Base-by-base conservation (phyloP, 2,113 vertebrate species). In the Cervus canadensis region DNA sequence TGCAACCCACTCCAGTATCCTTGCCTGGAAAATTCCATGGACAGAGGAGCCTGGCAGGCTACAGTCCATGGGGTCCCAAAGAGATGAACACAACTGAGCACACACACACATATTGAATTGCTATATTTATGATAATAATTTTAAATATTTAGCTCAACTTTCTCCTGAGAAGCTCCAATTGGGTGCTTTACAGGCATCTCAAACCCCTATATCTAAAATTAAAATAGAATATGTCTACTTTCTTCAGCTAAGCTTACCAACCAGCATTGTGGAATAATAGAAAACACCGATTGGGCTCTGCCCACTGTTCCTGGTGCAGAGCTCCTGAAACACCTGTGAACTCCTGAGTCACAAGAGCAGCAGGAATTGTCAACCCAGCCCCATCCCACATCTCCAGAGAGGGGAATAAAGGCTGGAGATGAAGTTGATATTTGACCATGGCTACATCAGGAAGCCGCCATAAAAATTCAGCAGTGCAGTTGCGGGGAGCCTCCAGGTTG, bases 261-360 rank as follows among this genome's bases (percentile, higher is more conserved):
- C 3, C 17, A 9, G 6, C 9, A 7, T 23, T 23, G 67, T 13
- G 56, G 33, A n/a, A 6, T 13, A 1, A 54, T 0, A 62, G 45
- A 52, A 36, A 78, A 43, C 5, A 6, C 1, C 0, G 1, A 8
- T 1, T 56, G n/a, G n/a, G 30, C 5, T 87, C n/a, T 60, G 19
- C 45, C 12, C 56, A 30, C 13, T 1, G 0, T 12, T 40, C 54
- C 54, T 36, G 43, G 17, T 2, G 5, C 54, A 60, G 25, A 10
- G 25, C 12, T 60, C 23, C 67, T 71, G 13, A 54, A 43, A 12
- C 3, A 21, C 21, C 48, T 13, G 33, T 36, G 12, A 85, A 57
- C 19, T 85, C 62, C 23, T 17, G 25, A 56, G 21, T 21, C 52
- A 57, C 25, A n/a, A n/a, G 30, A 85, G 28, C 4, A 17, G 6